These are phyloP conservation scores for Apeltes quadracus DNA, from an alignment of 2,113 vertebrate species.

Conservation along the genomic window DNA sequence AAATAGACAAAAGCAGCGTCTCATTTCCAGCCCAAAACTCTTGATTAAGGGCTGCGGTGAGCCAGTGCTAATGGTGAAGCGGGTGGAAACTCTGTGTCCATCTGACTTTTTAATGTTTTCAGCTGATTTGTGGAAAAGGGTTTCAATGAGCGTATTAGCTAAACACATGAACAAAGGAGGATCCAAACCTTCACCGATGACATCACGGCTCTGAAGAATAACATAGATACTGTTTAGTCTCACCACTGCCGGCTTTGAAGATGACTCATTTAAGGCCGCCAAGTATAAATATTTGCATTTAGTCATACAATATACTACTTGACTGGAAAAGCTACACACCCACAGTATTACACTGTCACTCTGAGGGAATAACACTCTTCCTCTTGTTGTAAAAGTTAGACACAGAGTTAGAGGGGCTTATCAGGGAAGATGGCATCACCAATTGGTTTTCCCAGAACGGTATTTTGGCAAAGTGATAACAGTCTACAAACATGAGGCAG, in stretches of 20 bases:
- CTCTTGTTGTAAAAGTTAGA: conserved; percentile 10
- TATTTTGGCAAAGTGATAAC: not conserved
- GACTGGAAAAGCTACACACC: conserved; percentile 1
- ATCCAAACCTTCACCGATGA: conserved; percentile 24
- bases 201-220: conserved; percentile 26
- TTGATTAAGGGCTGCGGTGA: not conserved
- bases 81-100: not conserved
- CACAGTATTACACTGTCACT: not conserved
- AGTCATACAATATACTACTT: conserved; percentile 27
- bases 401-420: conserved; percentile 22
- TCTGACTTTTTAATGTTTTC: conserved; percentile 1
- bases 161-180: not conserved
- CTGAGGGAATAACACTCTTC: not conserved
- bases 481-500: not conserved
- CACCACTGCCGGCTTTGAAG: conserved; percentile 2
- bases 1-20: not conserved
- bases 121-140: not conserved
- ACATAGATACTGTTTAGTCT: conserved; percentile 52
- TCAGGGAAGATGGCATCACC: conserved; percentile 35
- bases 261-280: conserved; percentile 47
- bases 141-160: too few species aligned
- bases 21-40: not conserved
- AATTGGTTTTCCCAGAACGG: too few species aligned
- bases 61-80: not conserved
- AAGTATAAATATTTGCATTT: conserved; percentile 46